A percentile compares a stretch with the other conserved stretches of the same genome.
Conservation (phyloP, 2,888 invertebrate species). For the Phania funesta region DNA sequence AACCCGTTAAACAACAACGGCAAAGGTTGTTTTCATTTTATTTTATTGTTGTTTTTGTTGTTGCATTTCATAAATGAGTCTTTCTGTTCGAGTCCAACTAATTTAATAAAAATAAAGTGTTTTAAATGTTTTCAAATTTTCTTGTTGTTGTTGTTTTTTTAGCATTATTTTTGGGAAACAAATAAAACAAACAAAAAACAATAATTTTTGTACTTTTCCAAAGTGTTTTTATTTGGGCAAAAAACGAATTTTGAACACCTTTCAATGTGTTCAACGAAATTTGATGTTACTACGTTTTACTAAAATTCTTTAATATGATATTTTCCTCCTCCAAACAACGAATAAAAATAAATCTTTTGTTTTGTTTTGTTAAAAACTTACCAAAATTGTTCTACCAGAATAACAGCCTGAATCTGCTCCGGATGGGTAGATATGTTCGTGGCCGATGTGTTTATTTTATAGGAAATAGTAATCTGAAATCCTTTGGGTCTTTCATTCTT, state of each 20-base stretch:
- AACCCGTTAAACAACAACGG: conserved; percentile 50
- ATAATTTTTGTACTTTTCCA: neutral
- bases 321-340: no score
- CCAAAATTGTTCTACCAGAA: no score
- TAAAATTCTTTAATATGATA: neutral
- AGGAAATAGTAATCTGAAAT: no score
- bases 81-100: conserved; percentile 30
- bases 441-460: no score
- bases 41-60: conserved; percentile 16
- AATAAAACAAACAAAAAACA: neutral
- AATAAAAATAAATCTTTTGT: no score
- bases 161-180: conserved; percentile 20
- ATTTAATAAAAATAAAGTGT: conserved; percentile 64
- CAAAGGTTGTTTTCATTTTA: conserved; percentile 37
- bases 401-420: no score
- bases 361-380: no score
- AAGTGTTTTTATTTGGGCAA: neutral
- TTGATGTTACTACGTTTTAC: neutral
- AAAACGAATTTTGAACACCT: conserved; percentile 17
- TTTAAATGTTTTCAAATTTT: conserved; percentile 53
- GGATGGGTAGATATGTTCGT: no score
- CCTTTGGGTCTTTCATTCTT: no score
- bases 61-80: conserved; percentile 44
- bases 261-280: neutral
- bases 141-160: conserved; percentile 13